Conservation (phyloP, 2,113 vertebrate species). For the Neolamprologus variostigma region DNA sequence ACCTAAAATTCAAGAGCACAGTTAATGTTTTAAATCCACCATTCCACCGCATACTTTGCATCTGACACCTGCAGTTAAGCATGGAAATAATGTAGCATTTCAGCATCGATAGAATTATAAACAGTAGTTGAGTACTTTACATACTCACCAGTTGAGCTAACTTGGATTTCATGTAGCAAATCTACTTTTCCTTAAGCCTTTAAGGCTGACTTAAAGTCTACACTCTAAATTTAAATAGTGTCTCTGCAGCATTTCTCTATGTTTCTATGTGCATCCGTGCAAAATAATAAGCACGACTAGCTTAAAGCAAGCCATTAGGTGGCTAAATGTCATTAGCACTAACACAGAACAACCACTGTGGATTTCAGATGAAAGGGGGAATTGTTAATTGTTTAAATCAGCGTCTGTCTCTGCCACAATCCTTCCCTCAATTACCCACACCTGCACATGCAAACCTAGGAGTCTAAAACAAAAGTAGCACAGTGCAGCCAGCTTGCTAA, state of each 20-base stretch:
- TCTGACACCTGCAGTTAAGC: background rate
- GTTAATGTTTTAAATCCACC: background rate
- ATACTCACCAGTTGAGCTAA: constrained; percentile 9
- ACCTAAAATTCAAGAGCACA: background rate
- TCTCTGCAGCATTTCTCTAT: background rate
- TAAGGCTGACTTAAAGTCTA: background rate
- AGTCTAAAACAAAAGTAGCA: background rate
- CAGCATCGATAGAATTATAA: background rate
- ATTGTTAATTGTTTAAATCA: constrained; percentile 13
- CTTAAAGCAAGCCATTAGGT: background rate
- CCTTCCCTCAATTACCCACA: background rate
- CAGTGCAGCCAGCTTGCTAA: background rate
- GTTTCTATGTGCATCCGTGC: background rate
- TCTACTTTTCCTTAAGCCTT: background rate
- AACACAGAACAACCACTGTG: background rate
- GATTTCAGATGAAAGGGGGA: background rate
- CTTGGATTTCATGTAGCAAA: background rate
- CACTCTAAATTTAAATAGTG: background rate
- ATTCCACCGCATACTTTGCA: background rate
- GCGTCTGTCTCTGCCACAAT: background rate
- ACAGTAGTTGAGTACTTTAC: background rate
- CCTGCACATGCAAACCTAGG: background rate
- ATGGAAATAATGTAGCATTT: background rate
- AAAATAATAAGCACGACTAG: background rate
- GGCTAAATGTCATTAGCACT: background rate